phyloP scores from a whole-genome alignment of 2,797 vertebrate genomes.

The Philypnodon macrostomus region DNA sequence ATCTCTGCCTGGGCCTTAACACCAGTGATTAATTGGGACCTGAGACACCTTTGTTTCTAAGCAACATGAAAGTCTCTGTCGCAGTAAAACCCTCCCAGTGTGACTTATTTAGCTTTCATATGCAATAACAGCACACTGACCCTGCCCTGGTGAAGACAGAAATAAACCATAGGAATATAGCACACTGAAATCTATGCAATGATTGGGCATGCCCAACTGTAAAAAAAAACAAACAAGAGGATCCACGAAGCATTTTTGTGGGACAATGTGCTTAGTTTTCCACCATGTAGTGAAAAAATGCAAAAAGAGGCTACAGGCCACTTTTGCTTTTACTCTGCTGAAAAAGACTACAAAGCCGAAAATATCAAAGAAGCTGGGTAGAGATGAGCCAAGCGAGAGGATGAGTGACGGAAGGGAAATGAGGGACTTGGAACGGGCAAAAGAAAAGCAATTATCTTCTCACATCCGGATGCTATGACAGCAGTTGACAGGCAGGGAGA shows the following conservation, averaged over 20 bases:
- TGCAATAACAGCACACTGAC: conserved; percentile 16
- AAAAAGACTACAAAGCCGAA: conserved; percentile 17
- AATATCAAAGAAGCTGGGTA: conserved; percentile 31
- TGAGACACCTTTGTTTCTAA: conserved; percentile 15
- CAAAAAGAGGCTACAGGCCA: conserved; percentile 18
- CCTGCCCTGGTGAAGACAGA: neutral
- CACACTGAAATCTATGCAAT: conserved; percentile 7
- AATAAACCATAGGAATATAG: conserved; percentile 16
- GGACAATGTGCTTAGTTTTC: conserved; percentile 17
- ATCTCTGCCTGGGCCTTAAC: conserved; percentile 19
- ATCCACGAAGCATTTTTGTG: conserved; percentile 19
- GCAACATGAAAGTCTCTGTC: conserved; percentile 18
- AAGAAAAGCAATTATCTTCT: conserved; percentile 64
- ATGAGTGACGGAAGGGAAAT: conserved; percentile 55
- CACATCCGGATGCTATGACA: conserved; percentile 61
- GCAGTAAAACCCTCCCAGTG: conserved; percentile 8
- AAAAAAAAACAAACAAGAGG: conserved; percentile 19
- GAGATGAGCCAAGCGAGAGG: conserved; percentile 18
- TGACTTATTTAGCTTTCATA: conserved; percentile 18
- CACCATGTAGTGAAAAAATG: conserved; percentile 11
- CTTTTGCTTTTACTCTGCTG: conserved; percentile 17
- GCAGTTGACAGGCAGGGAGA: conserved; percentile 63
- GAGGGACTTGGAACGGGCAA: conserved; percentile 30
- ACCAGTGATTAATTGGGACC: conserved; percentile 23
- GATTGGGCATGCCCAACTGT: neutral